phyloP scores from a whole-genome alignment of 2,797 vertebrate species.

The Falco berigora region DNA sequence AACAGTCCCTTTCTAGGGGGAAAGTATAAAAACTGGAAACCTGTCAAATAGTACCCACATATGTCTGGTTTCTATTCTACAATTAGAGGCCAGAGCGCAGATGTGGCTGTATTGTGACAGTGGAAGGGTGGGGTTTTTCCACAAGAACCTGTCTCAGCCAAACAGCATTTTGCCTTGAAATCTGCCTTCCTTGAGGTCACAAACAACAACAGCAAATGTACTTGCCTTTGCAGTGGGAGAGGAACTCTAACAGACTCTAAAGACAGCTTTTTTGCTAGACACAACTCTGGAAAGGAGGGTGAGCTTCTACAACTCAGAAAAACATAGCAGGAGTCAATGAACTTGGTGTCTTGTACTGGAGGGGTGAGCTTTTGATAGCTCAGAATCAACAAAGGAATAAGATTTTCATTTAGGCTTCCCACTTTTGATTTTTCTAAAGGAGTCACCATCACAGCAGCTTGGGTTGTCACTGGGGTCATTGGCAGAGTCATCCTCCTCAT shows the following conservation, averaged over 20 bases:
- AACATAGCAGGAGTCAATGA: background rate
- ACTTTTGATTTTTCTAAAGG: background rate
- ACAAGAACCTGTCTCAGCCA: background rate
- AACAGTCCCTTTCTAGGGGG: background rate
- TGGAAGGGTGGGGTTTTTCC: background rate
- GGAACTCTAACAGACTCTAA: background rate
- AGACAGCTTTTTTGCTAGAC: background rate
- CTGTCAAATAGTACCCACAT: background rate
- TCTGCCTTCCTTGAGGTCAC: background rate
- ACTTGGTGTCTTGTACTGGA: background rate
- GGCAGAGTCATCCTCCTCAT: rapidly evolving
- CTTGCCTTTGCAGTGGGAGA: background rate
- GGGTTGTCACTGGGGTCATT: background rate
- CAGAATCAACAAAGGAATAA: background rate
- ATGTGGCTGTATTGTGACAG: background rate
- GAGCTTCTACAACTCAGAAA: background rate
- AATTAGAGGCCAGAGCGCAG: background rate
- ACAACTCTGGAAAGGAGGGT: background rate
- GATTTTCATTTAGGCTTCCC: background rate
- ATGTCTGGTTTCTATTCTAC: background rate
- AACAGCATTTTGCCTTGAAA: background rate
- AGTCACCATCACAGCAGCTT: background rate
- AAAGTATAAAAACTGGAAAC: background rate
- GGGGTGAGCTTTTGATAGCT: background rate
- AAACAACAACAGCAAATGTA: background rate